Base-by-base conservation (phyloP, 2,113 vertebrate genomes). In the Xiphorhynchus elegans region DNA sequence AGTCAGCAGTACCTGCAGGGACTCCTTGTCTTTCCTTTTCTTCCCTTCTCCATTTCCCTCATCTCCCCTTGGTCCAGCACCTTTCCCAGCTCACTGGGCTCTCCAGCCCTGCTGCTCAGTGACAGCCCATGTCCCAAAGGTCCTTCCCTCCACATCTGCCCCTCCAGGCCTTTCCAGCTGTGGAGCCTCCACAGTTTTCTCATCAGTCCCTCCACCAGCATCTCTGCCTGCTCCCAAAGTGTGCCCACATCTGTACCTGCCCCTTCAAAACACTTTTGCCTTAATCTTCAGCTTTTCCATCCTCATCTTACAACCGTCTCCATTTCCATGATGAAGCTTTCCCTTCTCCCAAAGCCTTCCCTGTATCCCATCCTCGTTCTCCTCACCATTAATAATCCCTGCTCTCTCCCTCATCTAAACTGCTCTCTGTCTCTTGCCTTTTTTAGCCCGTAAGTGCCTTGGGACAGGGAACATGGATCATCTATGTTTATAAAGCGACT, bases 391-490 rank as follows among this genome's bases (percentile, higher is more conserved):
- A 95, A 78, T 96, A 66, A 89, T 66, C 68, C 44, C 66, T 56
- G 56, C n/a, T 74, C 73, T 59, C 82, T 90, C 83, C 44, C 76
- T 81, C 89, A 49, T 93, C 92, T 68, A 75, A 92, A 87, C 95
- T 49, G 69, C 89, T 95, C 87, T 46, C 50, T 55, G 76, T 24
- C 93, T 94, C 90, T 96, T 96, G 93, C 96, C 96, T 97, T 96
- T 96, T 96, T 97, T 97, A 96, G 95, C 10, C 88, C 6, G 23
- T 84, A 75, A 96, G 92, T 86, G 83, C 95, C 90, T 95, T 93
- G 95, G 93, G 94, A 89, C 91, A 85, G 66, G 91, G 83, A 96
- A 69, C 90, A 87, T 87, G 73, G 77, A 94, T 96, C 95, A 94
- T 89, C 80, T 26, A 1, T 96, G 96, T 96, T 95, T 97, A 97